A percentile compares a stretch with the other conserved stretches of the same genome.
These are phyloP conservation scores for Carpatolechia fugitivella DNA, from an alignment of 2,888 invertebrate species.

Conservation along the genomic window DNA sequence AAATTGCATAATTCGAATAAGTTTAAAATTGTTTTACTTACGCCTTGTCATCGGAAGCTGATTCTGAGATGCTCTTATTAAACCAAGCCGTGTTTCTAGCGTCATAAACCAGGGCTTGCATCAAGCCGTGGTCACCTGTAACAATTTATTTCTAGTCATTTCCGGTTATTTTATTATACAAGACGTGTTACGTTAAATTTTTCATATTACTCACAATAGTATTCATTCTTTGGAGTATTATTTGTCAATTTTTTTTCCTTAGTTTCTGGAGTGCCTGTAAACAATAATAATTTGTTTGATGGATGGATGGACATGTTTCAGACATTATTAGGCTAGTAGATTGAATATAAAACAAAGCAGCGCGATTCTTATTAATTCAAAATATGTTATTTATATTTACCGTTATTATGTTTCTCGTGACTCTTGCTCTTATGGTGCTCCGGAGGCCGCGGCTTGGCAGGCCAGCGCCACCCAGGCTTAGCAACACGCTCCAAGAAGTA, in stretches of 20 bases:
- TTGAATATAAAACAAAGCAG: too few species aligned
- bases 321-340: too few species aligned
- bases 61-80: constrained; percentile 85
- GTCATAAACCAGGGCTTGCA: constrained; percentile 92
- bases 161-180: not conserved
- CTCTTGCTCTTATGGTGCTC: constrained; percentile 82
- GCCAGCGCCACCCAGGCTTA: constrained; percentile 92
- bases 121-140: constrained; percentile 89
- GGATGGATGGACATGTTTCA: too few species aligned
- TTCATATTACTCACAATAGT: constrained; percentile 70
- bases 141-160: not conserved
- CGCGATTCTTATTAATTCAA: too few species aligned
- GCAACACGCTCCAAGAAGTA: constrained; percentile 90
- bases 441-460: constrained; percentile 82
- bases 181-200: not conserved
- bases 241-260: constrained; percentile 64
- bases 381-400: too few species aligned
- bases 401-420: constrained; percentile 65
- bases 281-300: constrained; percentile 12
- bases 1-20: too few species aligned
- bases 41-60: constrained; percentile 84
- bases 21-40: constrained; percentile 41
- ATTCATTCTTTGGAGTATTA: constrained; percentile 66
- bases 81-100: constrained; percentile 94
- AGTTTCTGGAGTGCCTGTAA: constrained; percentile 57